phyloP scores from a whole-genome alignment of 2,113 vertebrate genomes.

The Triplophysa siluroides region DNA sequence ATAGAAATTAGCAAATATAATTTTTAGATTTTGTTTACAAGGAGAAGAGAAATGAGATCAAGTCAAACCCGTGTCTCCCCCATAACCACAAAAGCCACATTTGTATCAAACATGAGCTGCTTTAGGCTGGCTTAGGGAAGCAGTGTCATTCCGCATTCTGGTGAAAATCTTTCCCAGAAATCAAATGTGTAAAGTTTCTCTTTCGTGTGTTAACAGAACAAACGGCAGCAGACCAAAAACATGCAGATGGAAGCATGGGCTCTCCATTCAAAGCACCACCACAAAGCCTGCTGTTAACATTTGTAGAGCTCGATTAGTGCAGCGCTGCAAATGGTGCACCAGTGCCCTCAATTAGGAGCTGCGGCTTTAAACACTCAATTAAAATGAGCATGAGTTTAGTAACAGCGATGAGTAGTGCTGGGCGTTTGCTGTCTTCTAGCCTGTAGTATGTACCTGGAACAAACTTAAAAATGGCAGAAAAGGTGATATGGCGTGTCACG shows the following conservation, averaged over 20 bases:
- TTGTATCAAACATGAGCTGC: too few relatives aligned
- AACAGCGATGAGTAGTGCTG: not conserved
- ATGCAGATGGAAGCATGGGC: not conserved
- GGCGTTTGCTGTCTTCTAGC: conserved; percentile 1
- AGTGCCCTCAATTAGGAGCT: conserved; percentile 24
- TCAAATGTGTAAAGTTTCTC: conserved; percentile 47
- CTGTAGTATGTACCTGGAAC: conserved; percentile 17
- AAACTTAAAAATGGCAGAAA: conserved; percentile 2
- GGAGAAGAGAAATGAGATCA: too few relatives aligned
- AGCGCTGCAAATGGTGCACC: not conserved
- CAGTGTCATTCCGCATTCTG: too few relatives aligned
- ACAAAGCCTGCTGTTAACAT: conserved; percentile 2
- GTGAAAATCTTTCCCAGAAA: conserved; percentile 70
- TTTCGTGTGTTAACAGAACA: not conserved
- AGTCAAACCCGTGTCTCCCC: too few relatives aligned
- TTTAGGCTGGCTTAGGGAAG: too few relatives aligned
- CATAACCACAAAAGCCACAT: too few relatives aligned
- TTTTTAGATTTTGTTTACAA: too few relatives aligned
- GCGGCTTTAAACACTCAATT: conserved; percentile 15
- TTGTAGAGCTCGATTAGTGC: not conserved
- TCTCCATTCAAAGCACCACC: not conserved
- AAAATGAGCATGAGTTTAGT: conserved; percentile 10
- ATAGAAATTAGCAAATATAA: too few relatives aligned
- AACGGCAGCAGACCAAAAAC: not conserved
- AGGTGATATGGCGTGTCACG: not conserved